Evolutionary conservation across 2,113 vertebrate genomes (phyloP), one percentile per base, ranked within the genome.

Genomic region (Plecotus auritus): DNA sequence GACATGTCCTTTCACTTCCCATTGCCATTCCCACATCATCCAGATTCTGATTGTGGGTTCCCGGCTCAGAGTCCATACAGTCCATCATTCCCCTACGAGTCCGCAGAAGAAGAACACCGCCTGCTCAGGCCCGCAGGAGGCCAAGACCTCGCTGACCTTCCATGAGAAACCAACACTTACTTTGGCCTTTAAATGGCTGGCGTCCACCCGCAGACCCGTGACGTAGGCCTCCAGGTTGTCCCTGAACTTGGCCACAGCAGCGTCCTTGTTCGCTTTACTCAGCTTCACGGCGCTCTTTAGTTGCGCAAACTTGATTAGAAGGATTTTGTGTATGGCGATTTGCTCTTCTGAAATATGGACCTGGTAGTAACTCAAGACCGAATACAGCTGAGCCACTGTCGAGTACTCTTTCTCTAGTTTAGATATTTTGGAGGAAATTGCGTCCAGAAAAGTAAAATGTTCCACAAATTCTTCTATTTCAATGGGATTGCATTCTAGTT

Each of bases 401-500:
- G 49, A 64, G 77, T 96, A 97, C 2, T 98, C 95, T 61, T 47
- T 95, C 49, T 98, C 97, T 85, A 98, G 87, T 28, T 80, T 9
- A 54, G 95, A 67, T 54, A 98, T 88, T 69, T 94, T 92, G 30
- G 88, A 91, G 16, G 96, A 96, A 82, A 98, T 92, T 3, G 73
- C 83, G 47, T 96, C 88, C 82, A 98, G 91, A 72, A 98, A 98
- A 35, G 94, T 95, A 66, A 98, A 97, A 40, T 98, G 87, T 7
- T 98, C 94, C 78, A 98, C 89, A 92, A 98, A 98, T 76, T 97
- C 97, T 83, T 98, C 98, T 66, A 98, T 89, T 37, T 96, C 95
- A 26, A n/a, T 81, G 42, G 97, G 97, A 2, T 97, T 88, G 37
- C 54, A 92, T 13, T 96, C 96, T 54, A 98, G 73, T 10, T 96